phyloP scores from a whole-genome alignment of 2,888 invertebrate genomes.

The Calephelis perditalis region DNA sequence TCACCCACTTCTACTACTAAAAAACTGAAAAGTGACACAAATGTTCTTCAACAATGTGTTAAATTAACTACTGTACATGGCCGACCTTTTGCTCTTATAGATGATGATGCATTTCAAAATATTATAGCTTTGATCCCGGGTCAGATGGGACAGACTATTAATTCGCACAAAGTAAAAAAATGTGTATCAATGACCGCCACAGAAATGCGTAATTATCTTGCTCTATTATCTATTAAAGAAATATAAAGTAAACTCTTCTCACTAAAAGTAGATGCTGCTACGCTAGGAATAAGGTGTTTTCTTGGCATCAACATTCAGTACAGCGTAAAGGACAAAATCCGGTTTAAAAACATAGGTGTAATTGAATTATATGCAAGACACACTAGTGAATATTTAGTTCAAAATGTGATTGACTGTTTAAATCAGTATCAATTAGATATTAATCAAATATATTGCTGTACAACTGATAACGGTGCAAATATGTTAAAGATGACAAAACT shows the following conservation, averaged over 20 bases:
- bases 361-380: constrained; percentile 10
- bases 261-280: constrained; percentile 11
- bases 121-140: constrained; percentile 8
- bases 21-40: constrained; percentile 4
- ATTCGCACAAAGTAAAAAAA: constrained; percentile 13
- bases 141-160: neutral
- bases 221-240: neutral
- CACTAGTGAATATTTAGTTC: constrained; percentile 8
- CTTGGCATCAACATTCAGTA: constrained; percentile 7
- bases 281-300: constrained; percentile 9
- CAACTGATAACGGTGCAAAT: constrained; percentile 5
- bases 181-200: constrained; percentile 3
- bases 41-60: constrained; percentile 11
- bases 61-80: constrained; percentile 13
- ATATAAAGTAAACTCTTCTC: neutral
- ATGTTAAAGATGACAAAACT: constrained; percentile 12
- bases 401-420: constrained; percentile 7
- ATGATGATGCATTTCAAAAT: constrained; percentile 8
- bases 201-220: neutral
- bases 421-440: constrained; percentile 2
- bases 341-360: neutral
- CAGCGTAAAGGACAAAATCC: constrained; percentile 2
- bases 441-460: constrained; percentile 9
- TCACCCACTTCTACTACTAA: neutral
- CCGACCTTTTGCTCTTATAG: neutral